phyloP scores from a whole-genome alignment of 2,888 invertebrate species.

The Cataglyphis cursor region DNA sequence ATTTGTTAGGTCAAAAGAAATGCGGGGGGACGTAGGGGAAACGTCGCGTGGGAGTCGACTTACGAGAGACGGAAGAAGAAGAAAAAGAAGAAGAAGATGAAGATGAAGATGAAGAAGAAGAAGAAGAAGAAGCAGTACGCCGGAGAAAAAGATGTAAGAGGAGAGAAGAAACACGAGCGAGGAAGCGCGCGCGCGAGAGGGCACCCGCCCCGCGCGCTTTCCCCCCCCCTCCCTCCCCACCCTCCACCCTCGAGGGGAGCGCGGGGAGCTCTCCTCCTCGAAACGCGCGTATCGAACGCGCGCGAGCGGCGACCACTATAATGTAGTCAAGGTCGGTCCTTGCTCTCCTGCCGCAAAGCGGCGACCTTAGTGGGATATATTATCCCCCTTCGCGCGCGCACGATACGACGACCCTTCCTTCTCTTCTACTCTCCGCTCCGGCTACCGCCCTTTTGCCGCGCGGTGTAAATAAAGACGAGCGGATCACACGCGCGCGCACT shows the following conservation, averaged over 20 bases:
- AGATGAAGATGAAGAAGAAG: conserved; percentile 36
- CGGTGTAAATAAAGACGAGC: conserved; percentile 66
- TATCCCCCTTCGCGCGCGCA: conserved; percentile 66
- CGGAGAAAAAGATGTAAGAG: conserved; percentile 45
- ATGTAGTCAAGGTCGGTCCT: conserved; percentile 85
- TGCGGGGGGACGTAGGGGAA: conserved; percentile 17
- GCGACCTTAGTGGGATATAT: conserved; percentile 77
- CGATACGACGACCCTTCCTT: conserved; percentile 67
- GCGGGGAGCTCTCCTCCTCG: conserved; percentile 36
- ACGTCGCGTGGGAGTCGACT: neutral
- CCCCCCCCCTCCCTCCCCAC: neutral
- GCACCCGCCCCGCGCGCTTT: neutral
- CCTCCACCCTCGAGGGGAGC: neutral
- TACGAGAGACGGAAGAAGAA: conserved; percentile 11
- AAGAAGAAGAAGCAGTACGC: conserved; percentile 37
- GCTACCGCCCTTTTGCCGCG: conserved; percentile 56
- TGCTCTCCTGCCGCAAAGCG: conserved; percentile 82
- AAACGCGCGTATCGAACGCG: conserved; percentile 83
- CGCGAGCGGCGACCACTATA: conserved; percentile 80
- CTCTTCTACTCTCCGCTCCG: conserved; percentile 37
- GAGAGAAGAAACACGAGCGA: conserved; percentile 57
- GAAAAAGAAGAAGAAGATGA: neutral
- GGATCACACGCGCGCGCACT: conserved; percentile 34
- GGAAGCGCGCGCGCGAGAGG: conserved; percentile 66
- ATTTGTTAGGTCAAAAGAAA: neutral